Evolutionary conservation across 2,113 vertebrate genomes (phyloP).

Genomic region (Hippotragus niger): DNA sequence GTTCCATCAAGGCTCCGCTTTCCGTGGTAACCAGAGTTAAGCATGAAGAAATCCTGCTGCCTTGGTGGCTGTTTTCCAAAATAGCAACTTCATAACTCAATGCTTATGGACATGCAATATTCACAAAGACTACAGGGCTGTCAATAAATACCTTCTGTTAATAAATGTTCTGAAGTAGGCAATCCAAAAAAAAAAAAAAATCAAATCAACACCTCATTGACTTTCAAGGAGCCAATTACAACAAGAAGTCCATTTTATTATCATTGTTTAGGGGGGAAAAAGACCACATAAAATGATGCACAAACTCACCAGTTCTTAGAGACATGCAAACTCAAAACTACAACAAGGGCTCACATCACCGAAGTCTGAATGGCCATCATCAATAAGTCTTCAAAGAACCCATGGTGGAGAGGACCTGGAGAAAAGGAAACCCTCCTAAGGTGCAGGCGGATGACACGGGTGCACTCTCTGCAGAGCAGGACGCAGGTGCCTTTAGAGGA

Average conservation of each 20-base stretch:
- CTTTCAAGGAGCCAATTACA: neutral
- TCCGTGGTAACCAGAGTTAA: neutral
- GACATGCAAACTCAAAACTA: neutral
- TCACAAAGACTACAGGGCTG: neutral
- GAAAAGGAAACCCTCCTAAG: neutral
- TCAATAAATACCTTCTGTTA: neutral
- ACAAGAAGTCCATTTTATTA: neutral
- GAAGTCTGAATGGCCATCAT: neutral
- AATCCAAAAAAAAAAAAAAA: neutral
- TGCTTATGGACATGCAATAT: neutral
- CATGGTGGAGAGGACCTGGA: neutral
- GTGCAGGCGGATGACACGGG: fast-evolving
- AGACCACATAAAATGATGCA: neutral
- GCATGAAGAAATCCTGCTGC: neutral
- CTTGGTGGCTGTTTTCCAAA: neutral
- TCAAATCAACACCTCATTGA: neutral
- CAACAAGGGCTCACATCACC: neutral
- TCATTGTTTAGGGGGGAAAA: neutral
- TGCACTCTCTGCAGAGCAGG: neutral
- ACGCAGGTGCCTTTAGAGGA: neutral
- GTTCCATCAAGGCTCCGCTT: neutral
- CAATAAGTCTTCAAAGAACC: neutral
- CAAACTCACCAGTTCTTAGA: neutral
- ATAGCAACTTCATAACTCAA: neutral
- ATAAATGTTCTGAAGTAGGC: neutral